These are phyloP conservation scores for Sparus aurata DNA, from an alignment of 2,797 vertebrate genomes.

Conservation along the genomic window DNA sequence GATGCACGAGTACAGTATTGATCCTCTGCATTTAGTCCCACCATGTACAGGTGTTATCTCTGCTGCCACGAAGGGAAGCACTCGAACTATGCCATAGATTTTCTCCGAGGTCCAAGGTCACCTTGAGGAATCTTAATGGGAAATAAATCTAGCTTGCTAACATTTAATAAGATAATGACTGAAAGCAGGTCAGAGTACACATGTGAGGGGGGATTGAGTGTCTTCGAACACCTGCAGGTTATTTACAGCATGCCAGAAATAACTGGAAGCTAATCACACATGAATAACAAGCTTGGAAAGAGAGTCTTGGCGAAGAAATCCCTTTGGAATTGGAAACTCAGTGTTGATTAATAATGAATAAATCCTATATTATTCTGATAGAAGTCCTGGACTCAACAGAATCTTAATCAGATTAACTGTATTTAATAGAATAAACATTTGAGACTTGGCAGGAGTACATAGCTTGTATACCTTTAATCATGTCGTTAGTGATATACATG, in stretches of 20 bases:
- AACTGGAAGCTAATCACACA: constrained; percentile 62
- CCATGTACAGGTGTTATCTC: constrained; percentile 60
- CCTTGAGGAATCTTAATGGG: constrained; percentile 32
- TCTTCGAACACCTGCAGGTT: constrained; percentile 41
- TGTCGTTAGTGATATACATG: neutral
- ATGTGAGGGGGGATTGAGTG: neutral
- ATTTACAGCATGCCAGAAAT: constrained; percentile 61
- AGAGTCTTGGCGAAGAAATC: constrained; percentile 30
- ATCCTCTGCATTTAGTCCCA: constrained; percentile 57
- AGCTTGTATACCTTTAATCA: neutral
- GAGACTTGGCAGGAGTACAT: neutral
- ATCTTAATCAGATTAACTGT: neutral
- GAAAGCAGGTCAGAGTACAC: constrained; percentile 18
- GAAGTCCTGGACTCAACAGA: constrained; percentile 13
- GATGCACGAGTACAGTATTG: constrained; percentile 56
- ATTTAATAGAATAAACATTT: neutral
- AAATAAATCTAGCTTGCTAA: neutral
- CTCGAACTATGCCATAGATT: constrained; percentile 48
- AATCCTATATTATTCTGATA: constrained; percentile 21
- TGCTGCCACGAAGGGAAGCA: constrained; percentile 22
- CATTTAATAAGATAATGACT: neutral
- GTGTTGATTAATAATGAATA: constrained; percentile 51
- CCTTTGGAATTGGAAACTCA: constrained; percentile 40
- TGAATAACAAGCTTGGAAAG: constrained; percentile 46
- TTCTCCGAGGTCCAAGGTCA: constrained; percentile 61